phyloP scores from a whole-genome alignment of 2,113 vertebrate genomes.

The Hemichromis elongatus region DNA sequence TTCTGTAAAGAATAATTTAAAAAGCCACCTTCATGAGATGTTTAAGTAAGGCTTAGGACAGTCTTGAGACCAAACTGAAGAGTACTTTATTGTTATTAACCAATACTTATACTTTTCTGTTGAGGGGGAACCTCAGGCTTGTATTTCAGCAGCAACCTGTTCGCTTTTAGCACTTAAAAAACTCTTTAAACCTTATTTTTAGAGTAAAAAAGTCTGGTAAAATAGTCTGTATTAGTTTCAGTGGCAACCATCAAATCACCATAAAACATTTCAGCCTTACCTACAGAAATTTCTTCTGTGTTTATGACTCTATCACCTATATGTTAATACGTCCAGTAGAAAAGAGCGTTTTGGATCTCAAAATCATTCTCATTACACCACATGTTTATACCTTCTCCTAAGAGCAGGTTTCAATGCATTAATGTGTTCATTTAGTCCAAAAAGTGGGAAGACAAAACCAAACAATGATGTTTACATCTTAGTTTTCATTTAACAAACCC shows the following conservation, averaged over 20 bases:
- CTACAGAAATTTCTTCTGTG: neutral
- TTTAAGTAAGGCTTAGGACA: neutral
- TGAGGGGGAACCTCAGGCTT: neutral
- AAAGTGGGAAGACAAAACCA: neutral
- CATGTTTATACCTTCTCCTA: neutral
- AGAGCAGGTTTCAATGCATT: neutral
- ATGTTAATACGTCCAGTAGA: neutral
- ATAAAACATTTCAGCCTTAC: neutral
- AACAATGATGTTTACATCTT: neutral
- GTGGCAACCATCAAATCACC: fast-evolving
- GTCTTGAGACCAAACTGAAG: neutral
- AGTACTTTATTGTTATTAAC: neutral
- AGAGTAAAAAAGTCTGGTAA: neutral
- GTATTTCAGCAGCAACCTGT: neutral
- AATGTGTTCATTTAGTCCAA: neutral
- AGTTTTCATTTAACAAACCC: neutral
- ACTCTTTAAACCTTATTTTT: neutral
- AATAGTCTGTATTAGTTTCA: neutral
- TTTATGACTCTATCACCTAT: neutral
- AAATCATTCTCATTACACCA: neutral
- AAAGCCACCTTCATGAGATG: neutral
- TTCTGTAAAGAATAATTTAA: neutral
- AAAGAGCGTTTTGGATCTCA: neutral
- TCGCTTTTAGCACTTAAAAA: neutral
- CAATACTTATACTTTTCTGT: neutral